Base-by-base conservation (phyloP, 2,113 vertebrate genomes). In the Tyto alba region DNA sequence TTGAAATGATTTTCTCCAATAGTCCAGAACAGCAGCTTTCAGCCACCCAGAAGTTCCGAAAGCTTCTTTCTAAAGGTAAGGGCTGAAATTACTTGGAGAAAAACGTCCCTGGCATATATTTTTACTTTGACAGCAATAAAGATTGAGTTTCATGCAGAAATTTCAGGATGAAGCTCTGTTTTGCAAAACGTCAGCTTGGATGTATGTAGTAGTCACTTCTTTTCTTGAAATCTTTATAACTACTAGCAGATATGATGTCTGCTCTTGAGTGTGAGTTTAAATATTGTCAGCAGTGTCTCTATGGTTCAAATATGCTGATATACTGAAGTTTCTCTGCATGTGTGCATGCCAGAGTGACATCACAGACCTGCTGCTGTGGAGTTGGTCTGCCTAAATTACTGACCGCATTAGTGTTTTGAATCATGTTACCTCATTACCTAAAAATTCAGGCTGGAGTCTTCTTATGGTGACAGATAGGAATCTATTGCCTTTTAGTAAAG, bases 1-100 rank as follows among this genome's bases (percentile, higher is more conserved):
- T 98, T 77, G 99, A 99, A 96, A 99, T 99, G 99, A 99, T 99
- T 97, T 99, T 99, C 98, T 99, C 99, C 41, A 99, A 98, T 88
- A 98, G 98, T 78, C 99, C 99, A 81, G 99, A 99, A 88, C 99
- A 99, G 78, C 99, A 99, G 95, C 99, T 99, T 91, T 99, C 99
- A 95, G 99, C 99, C 83, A 99, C 99, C 21, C 99, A 99, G 96
- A 99, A 99, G 90, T 99, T 99, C 96, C 97, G 99, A 95, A 99
- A 99, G 96, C 98, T 99, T 12, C 98, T 99, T 86, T 99, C 99
- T 86, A 99, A 99, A 99, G 99, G 99, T 99, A 96, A 97, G 90
- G 69, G 52, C 32, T 87, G 76, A 83, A 82, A 19, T 88, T 17
- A 59, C 47, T 14, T 45, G 4, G 7, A 59, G 25, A 53, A 82